Evolutionary conservation across 1,140 invertebrate species (phyloP).

Genomic region (Mactra quadrangularis): DNA sequence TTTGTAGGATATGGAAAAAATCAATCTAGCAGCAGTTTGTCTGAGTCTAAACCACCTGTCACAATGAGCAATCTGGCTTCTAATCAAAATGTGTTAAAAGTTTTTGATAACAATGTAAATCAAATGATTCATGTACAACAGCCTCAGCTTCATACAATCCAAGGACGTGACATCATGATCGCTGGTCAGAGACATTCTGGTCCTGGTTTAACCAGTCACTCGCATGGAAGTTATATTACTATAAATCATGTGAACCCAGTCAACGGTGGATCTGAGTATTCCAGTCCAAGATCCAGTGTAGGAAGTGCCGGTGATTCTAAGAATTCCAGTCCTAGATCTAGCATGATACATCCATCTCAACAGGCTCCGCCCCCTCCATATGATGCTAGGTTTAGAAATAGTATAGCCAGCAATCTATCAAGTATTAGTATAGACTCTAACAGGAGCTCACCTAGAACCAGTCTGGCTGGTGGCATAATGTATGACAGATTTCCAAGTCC

Average conservation of each 20-base stretch:
- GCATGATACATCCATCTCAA: slow-evolving; percentile 79
- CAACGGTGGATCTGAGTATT: slow-evolving; percentile 81
- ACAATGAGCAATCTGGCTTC: slow-evolving; percentile 29
- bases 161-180: slow-evolving; percentile 54
- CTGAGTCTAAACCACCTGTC: slow-evolving; percentile 64
- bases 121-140: slow-evolving; percentile 29
- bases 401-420: slow-evolving; percentile 84
- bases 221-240: slow-evolving; percentile 48
- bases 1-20: slow-evolving; percentile 68
- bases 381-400: slow-evolving; percentile 75
- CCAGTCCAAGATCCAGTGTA: slow-evolving; percentile 86
- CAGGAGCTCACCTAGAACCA: slow-evolving; percentile 81
- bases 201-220: slow-evolving; percentile 62
- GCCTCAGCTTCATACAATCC: slow-evolving; percentile 20
- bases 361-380: slow-evolving; percentile 85
- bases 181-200: slow-evolving; percentile 56
- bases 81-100: slow-evolving; percentile 47
- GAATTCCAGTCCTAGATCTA: slow-evolving; percentile 86
- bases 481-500: slow-evolving; percentile 78
- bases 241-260: slow-evolving; percentile 46
- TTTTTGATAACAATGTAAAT: slow-evolving; percentile 54
- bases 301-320: slow-evolving; percentile 87
- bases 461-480: slow-evolving; percentile 81
- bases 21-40: slow-evolving; percentile 84
- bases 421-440: slow-evolving; percentile 84